Evolutionary conservation across 2,113 vertebrate species (phyloP).

Genomic region (Steatornis caripensis): DNA sequence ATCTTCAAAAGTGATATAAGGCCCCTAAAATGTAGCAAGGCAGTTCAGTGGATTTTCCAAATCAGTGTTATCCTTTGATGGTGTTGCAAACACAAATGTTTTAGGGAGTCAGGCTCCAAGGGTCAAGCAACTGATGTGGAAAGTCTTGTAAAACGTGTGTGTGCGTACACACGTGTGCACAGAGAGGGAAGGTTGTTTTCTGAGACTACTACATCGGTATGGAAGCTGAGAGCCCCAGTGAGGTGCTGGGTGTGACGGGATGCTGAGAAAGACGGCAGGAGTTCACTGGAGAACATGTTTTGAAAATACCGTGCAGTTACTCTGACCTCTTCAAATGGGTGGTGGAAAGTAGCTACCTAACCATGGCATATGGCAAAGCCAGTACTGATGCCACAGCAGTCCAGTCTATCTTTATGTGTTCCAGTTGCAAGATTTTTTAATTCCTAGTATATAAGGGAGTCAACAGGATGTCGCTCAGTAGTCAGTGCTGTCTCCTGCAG

Average conservation of each 20-base stretch:
- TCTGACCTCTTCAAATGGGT: neutral
- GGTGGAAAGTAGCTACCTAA: neutral
- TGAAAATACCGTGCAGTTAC: neutral
- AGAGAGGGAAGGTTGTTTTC: neutral
- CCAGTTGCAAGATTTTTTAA: neutral
- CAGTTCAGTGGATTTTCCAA: neutral
- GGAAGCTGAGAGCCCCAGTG: neutral
- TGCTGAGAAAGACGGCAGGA: neutral
- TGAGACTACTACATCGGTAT: accelerated
- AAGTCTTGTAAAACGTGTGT: neutral
- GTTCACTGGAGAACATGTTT: neutral
- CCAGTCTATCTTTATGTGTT: neutral
- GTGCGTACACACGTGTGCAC: neutral
- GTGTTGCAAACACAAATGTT: neutral
- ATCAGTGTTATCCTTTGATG: neutral
- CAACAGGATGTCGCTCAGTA: neutral
- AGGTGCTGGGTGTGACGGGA: neutral
- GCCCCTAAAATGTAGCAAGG: neutral
- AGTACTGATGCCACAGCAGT: neutral
- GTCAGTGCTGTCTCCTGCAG: neutral
- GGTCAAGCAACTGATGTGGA: neutral
- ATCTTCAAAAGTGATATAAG: neutral
- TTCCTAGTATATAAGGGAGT: neutral
- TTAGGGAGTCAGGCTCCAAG: neutral
- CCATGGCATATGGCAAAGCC: neutral